phyloP scores from a whole-genome alignment of 2,113 vertebrate species.

The Varanus salvator region DNA sequence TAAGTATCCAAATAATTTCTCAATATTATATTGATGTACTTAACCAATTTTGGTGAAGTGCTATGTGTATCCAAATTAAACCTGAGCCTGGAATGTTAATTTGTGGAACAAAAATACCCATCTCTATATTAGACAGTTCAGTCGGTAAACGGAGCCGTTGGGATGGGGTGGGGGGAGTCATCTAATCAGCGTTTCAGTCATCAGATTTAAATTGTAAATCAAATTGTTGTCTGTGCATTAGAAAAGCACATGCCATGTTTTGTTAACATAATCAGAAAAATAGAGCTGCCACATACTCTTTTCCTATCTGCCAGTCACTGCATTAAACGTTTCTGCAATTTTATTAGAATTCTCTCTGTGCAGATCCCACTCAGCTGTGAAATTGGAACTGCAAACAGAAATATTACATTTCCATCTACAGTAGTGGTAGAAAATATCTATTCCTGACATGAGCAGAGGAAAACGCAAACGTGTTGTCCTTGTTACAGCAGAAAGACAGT shows the following conservation, averaged over 20 bases:
- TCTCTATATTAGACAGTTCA: constrained; percentile 63
- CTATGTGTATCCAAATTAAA: constrained; percentile 66
- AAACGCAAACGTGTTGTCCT: constrained; percentile 28
- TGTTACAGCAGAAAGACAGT: constrained; percentile 11
- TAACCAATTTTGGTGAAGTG: constrained; percentile 65
- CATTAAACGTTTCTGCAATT: constrained; percentile 80
- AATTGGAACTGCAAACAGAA: constrained; percentile 87
- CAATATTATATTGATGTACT: constrained; percentile 44
- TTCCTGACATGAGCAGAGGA: constrained; percentile 68
- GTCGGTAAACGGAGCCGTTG: constrained; percentile 49
- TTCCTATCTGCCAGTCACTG: constrained; percentile 81
- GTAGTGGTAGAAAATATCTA: constrained; percentile 72
- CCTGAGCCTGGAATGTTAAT: constrained; percentile 60
- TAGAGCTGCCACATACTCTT: constrained; percentile 74
- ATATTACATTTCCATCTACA: constrained; percentile 79
- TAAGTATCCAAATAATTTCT: constrained; percentile 70
- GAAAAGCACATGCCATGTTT: constrained; percentile 76
- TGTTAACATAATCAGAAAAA: constrained; percentile 85
- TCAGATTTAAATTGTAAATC: constrained; percentile 76
- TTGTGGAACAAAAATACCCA: constrained; percentile 40
- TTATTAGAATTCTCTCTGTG: constrained; percentile 82
- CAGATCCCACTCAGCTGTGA: constrained; percentile 83
- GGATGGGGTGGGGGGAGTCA: constrained; percentile 24
- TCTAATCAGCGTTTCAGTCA: constrained; percentile 69
- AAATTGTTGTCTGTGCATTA: constrained; percentile 66